These are phyloP conservation scores for Brachycybe producta DNA, from an alignment of 2,888 invertebrate species.

Conservation along the genomic window DNA sequence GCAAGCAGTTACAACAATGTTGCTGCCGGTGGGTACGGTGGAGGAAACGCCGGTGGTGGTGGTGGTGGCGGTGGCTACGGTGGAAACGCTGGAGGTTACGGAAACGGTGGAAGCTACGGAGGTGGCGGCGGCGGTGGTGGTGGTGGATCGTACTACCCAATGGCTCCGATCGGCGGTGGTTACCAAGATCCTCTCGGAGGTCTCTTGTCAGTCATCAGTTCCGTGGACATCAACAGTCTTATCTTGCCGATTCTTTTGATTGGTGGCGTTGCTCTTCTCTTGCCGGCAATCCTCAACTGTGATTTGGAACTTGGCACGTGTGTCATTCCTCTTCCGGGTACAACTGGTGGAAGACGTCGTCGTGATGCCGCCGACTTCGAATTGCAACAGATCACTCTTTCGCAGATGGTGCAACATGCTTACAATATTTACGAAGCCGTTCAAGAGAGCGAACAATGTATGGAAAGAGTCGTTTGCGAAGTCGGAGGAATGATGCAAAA, in stretches of 20 bases:
- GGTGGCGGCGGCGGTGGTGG: conserved; percentile 8
- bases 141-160: too few relatives aligned
- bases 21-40: neutral
- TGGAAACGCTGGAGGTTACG: neutral
- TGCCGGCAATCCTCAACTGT: conserved; percentile 20
- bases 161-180: conserved; percentile 6
- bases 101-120: conserved; percentile 6
- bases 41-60: conserved; percentile 1
- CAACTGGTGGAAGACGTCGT: conserved; percentile 4
- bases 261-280: conserved; percentile 20
- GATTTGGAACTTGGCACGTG: conserved; percentile 20
- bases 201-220: conserved; percentile 17
- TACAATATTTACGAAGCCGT: conserved; percentile 22
- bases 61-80: neutral
- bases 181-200: conserved; percentile 13
- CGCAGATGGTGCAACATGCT: conserved; percentile 20
- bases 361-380: conserved; percentile 14
- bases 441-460: conserved; percentile 22
- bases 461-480: conserved; percentile 23
- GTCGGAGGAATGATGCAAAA: conserved; percentile 21
- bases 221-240: conserved; percentile 19
- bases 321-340: conserved; percentile 18
- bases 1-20: conserved; percentile 6
- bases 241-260: conserved; percentile 20
- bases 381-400: conserved; percentile 16